Percentiles rank a stretch among this genome's conserved stretches.
Conservation (phyloP, 2,888 invertebrate genomes). For the Euphydryas editha region DNA sequence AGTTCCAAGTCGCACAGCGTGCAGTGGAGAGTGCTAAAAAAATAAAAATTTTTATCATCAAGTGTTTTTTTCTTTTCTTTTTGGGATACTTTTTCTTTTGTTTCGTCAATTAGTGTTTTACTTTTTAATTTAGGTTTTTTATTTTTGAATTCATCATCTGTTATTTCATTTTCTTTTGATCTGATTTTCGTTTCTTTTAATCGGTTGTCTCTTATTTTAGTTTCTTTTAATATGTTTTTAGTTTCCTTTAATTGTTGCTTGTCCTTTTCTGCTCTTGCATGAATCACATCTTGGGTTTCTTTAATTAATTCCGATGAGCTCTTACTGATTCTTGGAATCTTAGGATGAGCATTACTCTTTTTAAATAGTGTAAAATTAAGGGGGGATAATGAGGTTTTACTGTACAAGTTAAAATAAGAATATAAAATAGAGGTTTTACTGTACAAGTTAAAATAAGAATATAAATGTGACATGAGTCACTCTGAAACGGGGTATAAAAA, state of each 20-base stretch:
- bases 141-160: conserved; percentile 16
- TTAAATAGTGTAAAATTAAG: too few species aligned
- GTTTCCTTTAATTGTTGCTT: conserved; percentile 29
- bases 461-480: too few species aligned
- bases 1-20: too few species aligned
- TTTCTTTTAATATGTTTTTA: conserved; percentile 28
- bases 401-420: too few species aligned
- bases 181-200: conserved; percentile 28
- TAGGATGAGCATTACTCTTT: conserved; percentile 33
- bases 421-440: too few species aligned
- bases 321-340: conserved; percentile 36
- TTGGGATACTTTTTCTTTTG: conserved; percentile 14
- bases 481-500: too few species aligned
- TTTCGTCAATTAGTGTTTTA: not conserved
- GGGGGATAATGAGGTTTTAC: too few species aligned
- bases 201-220: conserved; percentile 21
- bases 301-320: conserved; percentile 62
- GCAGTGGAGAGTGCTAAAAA: too few species aligned
- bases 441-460: too few species aligned
- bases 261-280: conserved; percentile 45
- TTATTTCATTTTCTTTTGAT: conserved; percentile 26
- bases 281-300: conserved; percentile 54
- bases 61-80: conserved; percentile 15
- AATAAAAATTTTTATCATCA: conserved; percentile 22
- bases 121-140: not conserved